Percentiles rank a stretch among this genome's conserved stretches.
Evolutionary conservation across 1,140 invertebrate genomes (phyloP).

Genomic region (Panulirus ornatus): DNA sequence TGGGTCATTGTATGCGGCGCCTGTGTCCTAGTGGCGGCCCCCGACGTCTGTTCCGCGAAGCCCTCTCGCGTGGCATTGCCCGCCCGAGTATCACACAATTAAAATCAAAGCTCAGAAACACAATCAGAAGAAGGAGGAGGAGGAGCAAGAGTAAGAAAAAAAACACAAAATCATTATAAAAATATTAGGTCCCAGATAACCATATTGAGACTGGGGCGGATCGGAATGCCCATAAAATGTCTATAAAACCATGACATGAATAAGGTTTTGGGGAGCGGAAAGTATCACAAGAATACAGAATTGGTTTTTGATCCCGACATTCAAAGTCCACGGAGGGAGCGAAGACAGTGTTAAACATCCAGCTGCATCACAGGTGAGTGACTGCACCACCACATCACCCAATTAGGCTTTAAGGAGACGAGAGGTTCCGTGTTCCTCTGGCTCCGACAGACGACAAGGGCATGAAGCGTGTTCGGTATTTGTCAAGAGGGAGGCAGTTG

Average conservation of each 20-base stretch:
- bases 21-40: neutral
- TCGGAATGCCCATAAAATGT: constrained; percentile 22
- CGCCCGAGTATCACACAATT: neutral
- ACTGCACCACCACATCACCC: neutral
- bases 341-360: neutral
- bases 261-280: constrained; percentile 18
- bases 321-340: neutral
- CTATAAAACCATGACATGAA: constrained; percentile 23
- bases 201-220: constrained; percentile 6
- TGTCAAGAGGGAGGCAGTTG: constrained; percentile 8
- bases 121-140: neutral
- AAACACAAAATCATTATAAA: constrained; percentile 16
- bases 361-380: neutral
- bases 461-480: constrained; percentile 14
- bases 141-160: neutral
- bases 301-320: constrained; percentile 15
- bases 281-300: constrained; percentile 20
- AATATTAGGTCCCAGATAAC: constrained; percentile 1
- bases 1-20: neutral
- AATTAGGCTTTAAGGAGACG: neutral
- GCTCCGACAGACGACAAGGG: neutral
- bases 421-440: neutral
- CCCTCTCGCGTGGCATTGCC: neutral
- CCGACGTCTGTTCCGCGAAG: constrained; percentile 7
- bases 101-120: neutral